Evolutionary conservation across 2,888 invertebrate genomes (phyloP), one percentile per base, ranked within the genome.

Genomic region (Agrotis clavis): DNA sequence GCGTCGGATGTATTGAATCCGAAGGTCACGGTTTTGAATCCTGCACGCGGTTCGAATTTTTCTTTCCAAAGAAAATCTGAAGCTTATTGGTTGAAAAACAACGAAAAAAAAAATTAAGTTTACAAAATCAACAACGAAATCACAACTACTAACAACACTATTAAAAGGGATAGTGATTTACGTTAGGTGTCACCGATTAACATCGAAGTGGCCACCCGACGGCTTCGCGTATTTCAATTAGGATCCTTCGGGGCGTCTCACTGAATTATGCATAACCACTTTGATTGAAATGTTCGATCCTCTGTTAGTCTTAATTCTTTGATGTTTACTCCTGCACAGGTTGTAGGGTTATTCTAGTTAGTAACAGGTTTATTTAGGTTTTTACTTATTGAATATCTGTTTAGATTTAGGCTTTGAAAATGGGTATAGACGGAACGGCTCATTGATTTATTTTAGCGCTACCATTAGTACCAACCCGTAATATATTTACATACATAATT

Each of bases 141-240:
- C 13, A 71, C 63, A 54, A 57, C 57, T 11, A 69, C 74, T 77
- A 83, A 77, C 78, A 84, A 84, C 74, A 86, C 85, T 87, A 86
- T 86, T 79, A 84, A 84, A 85, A 77, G 83, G 87, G 85, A 87
- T 87, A 88, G 89, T 91, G 90, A 91, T 91, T 91, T 89, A 91
- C 89, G 86, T 85, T 85, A 89, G 90, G 90, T 90, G 92, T 90
- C 90, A 86, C 86, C 84, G 91, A 92, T 92, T 93, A 92, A 88
- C 92, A 93, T 92, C 88, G 86, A 85, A 92, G 91, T 91, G 89
- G 87, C 87, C 79, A 85, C 79, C 86, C 67, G 77, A 85, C 81
- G 88, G 88, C 86, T 87, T 82, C 89, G 87, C 88, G 91, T 90
- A 91, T 92, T 91, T 92, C 93, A 92, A 92, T 92, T 91, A 90